phyloP scores from a whole-genome alignment of 1,140 invertebrate genomes.

The Oryctes rhinoceros region DNA sequence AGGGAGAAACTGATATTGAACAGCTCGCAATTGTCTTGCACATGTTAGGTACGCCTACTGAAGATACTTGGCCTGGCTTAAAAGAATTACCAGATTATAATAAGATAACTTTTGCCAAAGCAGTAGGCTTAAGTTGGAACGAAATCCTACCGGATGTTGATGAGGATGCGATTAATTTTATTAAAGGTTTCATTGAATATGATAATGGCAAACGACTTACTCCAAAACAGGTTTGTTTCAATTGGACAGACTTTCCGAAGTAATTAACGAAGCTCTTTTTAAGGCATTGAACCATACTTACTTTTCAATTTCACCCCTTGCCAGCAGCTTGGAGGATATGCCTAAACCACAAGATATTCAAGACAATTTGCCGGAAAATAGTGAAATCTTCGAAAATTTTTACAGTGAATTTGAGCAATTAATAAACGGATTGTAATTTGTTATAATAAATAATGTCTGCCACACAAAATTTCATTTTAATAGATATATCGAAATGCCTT shows the following conservation, averaged over 20 bases:
- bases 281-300: conserved; percentile 62
- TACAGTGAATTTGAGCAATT: conserved; percentile 29
- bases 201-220: conserved; percentile 81
- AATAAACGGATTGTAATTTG: conserved; percentile 16
- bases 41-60: conserved; percentile 86
- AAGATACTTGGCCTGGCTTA: conserved; percentile 84
- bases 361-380: background rate
- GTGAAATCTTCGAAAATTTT: conserved; percentile 38
- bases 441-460: too few species aligned
- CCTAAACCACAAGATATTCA: conserved; percentile 58
- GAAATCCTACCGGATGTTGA: conserved; percentile 75
- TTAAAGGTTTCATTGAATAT: conserved; percentile 84
- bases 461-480: too few species aligned
- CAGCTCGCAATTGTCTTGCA: conserved; percentile 92
- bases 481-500: too few species aligned
- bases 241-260: conserved; percentile 32
- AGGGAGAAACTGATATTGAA: conserved; percentile 97
- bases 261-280: conserved; percentile 43
- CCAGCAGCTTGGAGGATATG: conserved; percentile 64
- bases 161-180: conserved; percentile 75
- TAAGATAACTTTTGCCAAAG: conserved; percentile 90
- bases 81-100: conserved; percentile 93
- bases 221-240: conserved; percentile 76
- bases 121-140: conserved; percentile 75
- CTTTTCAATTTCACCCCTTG: conserved; percentile 66